phyloP scores from a whole-genome alignment of 2,113 vertebrate genomes.

The Laticauda colubrina region DNA sequence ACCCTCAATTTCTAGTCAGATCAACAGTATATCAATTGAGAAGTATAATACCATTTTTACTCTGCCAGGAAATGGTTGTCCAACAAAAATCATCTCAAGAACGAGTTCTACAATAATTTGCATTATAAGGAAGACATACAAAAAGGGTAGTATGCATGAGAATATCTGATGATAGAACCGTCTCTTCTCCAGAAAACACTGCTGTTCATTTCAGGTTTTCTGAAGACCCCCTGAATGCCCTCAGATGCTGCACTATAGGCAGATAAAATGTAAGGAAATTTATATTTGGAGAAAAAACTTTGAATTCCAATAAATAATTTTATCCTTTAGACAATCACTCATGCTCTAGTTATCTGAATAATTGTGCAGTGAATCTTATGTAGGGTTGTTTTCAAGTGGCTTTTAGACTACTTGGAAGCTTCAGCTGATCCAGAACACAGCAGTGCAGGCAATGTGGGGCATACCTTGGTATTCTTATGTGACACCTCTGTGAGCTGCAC shows the following conservation, averaged over 20 bases:
- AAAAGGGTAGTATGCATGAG: neutral
- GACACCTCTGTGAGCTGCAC: neutral
- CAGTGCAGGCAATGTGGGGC: neutral
- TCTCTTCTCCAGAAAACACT: neutral
- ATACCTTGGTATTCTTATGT: neutral
- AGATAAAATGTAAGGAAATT: neutral
- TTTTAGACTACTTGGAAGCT: neutral
- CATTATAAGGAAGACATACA: neutral
- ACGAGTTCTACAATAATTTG: neutral
- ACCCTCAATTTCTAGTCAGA: neutral
- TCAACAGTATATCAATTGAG: neutral
- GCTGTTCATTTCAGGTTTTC: neutral
- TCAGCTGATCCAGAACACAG: neutral
- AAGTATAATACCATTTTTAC: neutral
- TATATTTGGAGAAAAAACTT: neutral
- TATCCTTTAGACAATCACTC: neutral
- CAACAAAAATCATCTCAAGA: neutral
- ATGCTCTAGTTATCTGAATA: neutral
- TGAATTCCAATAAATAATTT: neutral
- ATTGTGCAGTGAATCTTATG: neutral
- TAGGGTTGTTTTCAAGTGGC: neutral
- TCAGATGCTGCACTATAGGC: neutral
- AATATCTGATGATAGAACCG: neutral
- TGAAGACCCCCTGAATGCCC: neutral
- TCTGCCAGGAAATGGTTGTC: neutral